phyloP scores from a whole-genome alignment of 2,888 invertebrate species.

The Enchytraeus crypticus region DNA sequence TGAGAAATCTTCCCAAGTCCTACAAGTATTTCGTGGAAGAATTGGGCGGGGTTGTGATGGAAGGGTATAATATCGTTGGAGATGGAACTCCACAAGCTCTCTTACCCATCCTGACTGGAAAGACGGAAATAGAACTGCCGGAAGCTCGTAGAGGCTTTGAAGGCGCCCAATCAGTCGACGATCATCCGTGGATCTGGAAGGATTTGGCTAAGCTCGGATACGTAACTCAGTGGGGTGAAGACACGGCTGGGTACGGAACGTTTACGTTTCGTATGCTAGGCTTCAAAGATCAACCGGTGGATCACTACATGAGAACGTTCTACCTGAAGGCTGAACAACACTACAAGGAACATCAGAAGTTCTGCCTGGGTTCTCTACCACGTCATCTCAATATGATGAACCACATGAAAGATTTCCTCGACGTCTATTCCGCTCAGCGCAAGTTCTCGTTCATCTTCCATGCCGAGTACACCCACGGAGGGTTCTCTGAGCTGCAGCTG shows the following conservation, averaged over 20 bases:
- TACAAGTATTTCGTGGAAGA: slow-evolving; percentile 34
- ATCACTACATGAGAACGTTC: slow-evolving; percentile 79
- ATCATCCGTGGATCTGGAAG: slow-evolving; percentile 79
- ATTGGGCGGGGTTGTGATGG: slow-evolving; percentile 34
- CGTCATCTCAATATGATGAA: slow-evolving; percentile 54
- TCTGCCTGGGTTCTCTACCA: slow-evolving; percentile 64
- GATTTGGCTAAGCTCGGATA: slow-evolving; percentile 56
- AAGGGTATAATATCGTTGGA: slow-evolving; percentile 31
- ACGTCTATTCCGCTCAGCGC: slow-evolving; percentile 56
- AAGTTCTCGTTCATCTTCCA: slow-evolving; percentile 82
- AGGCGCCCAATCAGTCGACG: slow-evolving; percentile 60
- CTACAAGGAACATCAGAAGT: slow-evolving; percentile 10
- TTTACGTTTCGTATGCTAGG: slow-evolving; percentile 84
- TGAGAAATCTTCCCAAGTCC: slow-evolving; percentile 39
- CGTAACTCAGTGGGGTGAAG: slow-evolving; percentile 70
- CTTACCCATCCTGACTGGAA: slow-evolving; percentile 29
- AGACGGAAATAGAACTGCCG: slow-evolving; percentile 25
- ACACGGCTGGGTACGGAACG: slow-evolving; percentile 64
- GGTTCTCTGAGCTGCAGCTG: slow-evolving; percentile 67
- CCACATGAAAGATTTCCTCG: slow-evolving; percentile 53
- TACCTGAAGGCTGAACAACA: slow-evolving; percentile 20
- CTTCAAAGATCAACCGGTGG: slow-evolving; percentile 71
- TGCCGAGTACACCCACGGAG: slow-evolving; percentile 77
- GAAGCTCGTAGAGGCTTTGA: slow-evolving; percentile 25
- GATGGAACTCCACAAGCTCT: slow-evolving; percentile 30